Conservation (phyloP, 2,797 vertebrate species). For the Scolopax bukidnonensis region DNA sequence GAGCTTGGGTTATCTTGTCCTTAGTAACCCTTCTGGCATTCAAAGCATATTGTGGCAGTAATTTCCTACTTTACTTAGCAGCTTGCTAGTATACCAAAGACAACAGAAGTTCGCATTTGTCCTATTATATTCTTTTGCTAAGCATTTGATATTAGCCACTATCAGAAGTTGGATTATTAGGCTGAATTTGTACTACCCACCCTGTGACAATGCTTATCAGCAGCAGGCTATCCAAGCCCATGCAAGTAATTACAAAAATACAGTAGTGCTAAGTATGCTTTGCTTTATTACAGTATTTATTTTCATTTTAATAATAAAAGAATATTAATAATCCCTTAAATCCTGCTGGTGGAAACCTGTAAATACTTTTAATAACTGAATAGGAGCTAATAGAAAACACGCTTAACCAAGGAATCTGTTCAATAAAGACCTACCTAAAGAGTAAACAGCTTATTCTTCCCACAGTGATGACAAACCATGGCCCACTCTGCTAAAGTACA, state of each 20-base stretch:
- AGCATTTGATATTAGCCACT: not conserved
- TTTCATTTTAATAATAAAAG: conserved; percentile 7
- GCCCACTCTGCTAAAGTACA: not conserved
- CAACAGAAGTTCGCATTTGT: not conserved
- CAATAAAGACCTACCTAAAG: not conserved
- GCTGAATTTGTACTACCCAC: not conserved
- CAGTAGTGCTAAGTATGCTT: not conserved
- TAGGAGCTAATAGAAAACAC: not conserved
- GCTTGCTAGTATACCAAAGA: not conserved
- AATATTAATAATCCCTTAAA: conserved; percentile 1
- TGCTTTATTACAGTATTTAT: not conserved
- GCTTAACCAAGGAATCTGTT: not conserved
- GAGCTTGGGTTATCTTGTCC: not conserved
- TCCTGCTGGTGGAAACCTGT: not conserved
- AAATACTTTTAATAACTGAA: not conserved
- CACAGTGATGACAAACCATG: not conserved
- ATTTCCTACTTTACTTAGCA: not conserved
- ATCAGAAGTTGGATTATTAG: not conserved
- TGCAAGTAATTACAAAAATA: not conserved
- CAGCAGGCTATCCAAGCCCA: not conserved
- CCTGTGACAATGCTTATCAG: not conserved
- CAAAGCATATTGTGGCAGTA: not conserved
- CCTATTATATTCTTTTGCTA: not conserved
- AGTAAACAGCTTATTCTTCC: not conserved
- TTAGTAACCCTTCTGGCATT: not conserved